These are phyloP conservation scores for Agonopterix alstromeriana DNA, from an alignment of 2,888 invertebrate genomes.

Conservation along the genomic window DNA sequence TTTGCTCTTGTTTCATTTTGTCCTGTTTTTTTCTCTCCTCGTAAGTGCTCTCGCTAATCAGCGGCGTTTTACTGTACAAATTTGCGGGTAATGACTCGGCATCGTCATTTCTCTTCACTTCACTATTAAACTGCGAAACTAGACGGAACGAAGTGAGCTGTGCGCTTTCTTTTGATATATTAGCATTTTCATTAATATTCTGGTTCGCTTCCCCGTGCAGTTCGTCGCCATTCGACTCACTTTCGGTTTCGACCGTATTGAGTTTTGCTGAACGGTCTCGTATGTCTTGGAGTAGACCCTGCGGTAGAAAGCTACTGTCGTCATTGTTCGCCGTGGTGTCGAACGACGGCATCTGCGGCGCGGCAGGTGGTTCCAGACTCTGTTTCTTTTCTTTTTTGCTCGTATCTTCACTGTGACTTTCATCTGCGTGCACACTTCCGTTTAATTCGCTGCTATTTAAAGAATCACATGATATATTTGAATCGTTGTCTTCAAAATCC, in stretches of 20 bases:
- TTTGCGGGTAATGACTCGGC: constrained; percentile 40
- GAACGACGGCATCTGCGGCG: constrained; percentile 47
- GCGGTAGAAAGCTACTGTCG: constrained; percentile 77
- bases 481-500: constrained; percentile 84
- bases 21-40: constrained; percentile 78
- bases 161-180: constrained; percentile 67
- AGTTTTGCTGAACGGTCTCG: constrained; percentile 79
- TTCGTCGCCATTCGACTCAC: constrained; percentile 40
- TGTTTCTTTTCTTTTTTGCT: constrained; percentile 59
- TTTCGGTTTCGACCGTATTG: constrained; percentile 62
- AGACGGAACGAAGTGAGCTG: constrained; percentile 71
- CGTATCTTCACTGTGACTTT: constrained; percentile 58
- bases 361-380: constrained; percentile 40
- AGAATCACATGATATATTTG: constrained; percentile 89
- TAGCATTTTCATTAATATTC: constrained; percentile 67
- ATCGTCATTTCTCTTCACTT: constrained; percentile 43
- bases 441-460: constrained; percentile 84
- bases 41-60: constrained; percentile 82
- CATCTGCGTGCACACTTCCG: constrained; percentile 68
- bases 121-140: constrained; percentile 68
- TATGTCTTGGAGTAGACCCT: constrained; percentile 82
- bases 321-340: constrained; percentile 47
- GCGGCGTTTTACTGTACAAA: constrained; percentile 50
- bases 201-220: constrained; percentile 48
- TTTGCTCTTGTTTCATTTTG: constrained; percentile 57